A percentile compares a stretch with the other conserved stretches of the same genome.
phyloP scores from a whole-genome alignment of 2,888 invertebrate species.

The Drosophila neotestacea region DNA sequence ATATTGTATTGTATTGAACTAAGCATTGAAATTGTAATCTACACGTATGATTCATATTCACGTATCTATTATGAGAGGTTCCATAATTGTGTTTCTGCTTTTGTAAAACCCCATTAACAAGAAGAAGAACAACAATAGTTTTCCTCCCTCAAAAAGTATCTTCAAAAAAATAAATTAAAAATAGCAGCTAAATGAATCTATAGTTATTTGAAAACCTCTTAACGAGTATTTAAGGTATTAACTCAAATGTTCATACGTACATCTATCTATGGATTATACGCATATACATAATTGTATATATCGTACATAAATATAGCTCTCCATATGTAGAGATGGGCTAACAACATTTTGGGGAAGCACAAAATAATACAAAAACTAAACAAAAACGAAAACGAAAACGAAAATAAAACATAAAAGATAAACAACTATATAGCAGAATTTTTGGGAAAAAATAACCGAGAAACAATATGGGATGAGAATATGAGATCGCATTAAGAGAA shows the following conservation, averaged over 20 bases:
- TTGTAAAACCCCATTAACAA: slow-evolving; percentile 12
- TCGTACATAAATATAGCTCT: slow-evolving; percentile 19
- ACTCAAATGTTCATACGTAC: slow-evolving; percentile 27
- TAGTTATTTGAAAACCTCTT: slow-evolving; percentile 3
- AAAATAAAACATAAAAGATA: neutral
- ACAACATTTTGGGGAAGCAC: slow-evolving; percentile 16
- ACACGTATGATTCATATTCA: slow-evolving; percentile 23
- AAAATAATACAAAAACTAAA: slow-evolving; percentile 3
- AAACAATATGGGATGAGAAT: neutral
- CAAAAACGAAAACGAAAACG: neutral
- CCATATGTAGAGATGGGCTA: slow-evolving; percentile 13
- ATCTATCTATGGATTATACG: slow-evolving; percentile 11
- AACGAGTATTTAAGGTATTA: slow-evolving; percentile 30
- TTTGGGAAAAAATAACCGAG: slow-evolving; percentile 2
- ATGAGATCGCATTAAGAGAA: slow-evolving; percentile 35
- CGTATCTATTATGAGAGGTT: slow-evolving; percentile 38
- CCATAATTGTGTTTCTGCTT: slow-evolving; percentile 39
- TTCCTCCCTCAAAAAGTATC: slow-evolving; percentile 1
- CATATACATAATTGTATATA: slow-evolving; percentile 12
- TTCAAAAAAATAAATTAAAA: slow-evolving; percentile 1
- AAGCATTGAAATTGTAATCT: slow-evolving; percentile 41
- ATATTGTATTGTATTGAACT: slow-evolving; percentile 52
- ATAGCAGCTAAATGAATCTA: slow-evolving; percentile 25
- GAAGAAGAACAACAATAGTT: slow-evolving; percentile 7
- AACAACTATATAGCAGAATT: slow-evolving; percentile 12